Conservation (phyloP, 2,113 vertebrate species). For the Chloropsis hardwickii region DNA sequence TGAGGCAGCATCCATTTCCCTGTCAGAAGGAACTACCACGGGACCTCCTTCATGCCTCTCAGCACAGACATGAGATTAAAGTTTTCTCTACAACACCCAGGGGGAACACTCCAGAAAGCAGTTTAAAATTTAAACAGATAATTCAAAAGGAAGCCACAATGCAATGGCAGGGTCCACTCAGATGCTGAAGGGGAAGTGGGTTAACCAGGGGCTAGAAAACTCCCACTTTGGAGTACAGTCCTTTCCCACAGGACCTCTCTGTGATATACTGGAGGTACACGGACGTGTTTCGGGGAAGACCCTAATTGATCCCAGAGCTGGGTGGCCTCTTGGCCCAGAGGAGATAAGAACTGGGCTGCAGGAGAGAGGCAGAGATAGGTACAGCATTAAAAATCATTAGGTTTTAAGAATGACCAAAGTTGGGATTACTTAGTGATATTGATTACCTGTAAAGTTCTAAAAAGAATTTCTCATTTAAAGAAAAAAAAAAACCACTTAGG, state of each 20-base stretch:
- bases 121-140: constrained; percentile 46
- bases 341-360: background rate
- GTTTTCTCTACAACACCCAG: constrained; percentile 15
- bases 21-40: background rate
- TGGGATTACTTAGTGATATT: background rate
- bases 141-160: constrained; percentile 5
- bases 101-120: background rate
- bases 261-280: background rate
- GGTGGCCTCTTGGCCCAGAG: background rate
- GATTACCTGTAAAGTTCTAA: background rate
- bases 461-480: background rate
- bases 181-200: background rate
- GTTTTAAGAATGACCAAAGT: background rate
- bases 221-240: background rate
- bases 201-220: background rate
- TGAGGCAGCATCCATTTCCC: constrained; percentile 42
- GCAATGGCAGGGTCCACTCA: background rate
- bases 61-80: constrained; percentile 35
- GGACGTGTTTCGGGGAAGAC: background rate
- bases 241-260: background rate
- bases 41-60: constrained; percentile 23
- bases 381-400: background rate
- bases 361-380: background rate
- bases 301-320: constrained; percentile 4
- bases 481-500: background rate